Evolutionary conservation across 2,113 vertebrate genomes (phyloP), one percentile per base, ranked within the genome.

Genomic region (Polypterus senegalus): DNA sequence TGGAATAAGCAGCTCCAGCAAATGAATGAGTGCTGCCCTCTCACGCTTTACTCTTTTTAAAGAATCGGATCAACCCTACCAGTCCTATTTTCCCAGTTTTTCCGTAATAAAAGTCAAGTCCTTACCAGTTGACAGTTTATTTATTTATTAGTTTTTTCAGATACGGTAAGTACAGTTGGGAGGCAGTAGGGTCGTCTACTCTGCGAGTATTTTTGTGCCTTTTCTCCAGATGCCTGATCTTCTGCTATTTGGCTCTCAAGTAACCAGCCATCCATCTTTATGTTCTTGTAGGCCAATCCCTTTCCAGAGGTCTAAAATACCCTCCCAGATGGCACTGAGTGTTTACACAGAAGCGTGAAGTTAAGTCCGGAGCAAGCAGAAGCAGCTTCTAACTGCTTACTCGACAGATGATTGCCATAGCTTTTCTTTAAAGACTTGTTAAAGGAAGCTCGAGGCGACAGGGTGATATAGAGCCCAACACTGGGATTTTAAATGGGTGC

Each of bases 241-340:
- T 1, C 71, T 73, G 66, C 68, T 73, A 71, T 27, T 64, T 75
- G 76, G 74, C 78, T 80, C 70, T 63, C 67, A 71, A 76, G 69
- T 75, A 78, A 73, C 70, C 3, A 46, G 64, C 70, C 3, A 54
- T 72, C 71, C 66, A 0, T 70, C 48, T 57, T 44, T 68, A 3
- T 59, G 71, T 75, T 79, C 70, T 68, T 79, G 69, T 3, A 1
- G 61, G 66, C 66, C 60, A 65, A 66, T 71, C 76, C 72, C 75
- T 80, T 71, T 69, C 54, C 68, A 70, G 68, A 75, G 73, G 79
- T 77, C 77, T 67, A 76, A 81, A 81, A 77, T 81, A 76, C 61
- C 80, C 69, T 77, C 70, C 75, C 82, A 78, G 74, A 81, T 83
- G 82, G 79, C 76, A 75, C 71, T 74, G 75, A 74, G 73, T 78